These are phyloP conservation scores for Vulpes lagopus DNA, from an alignment of 2,113 vertebrate genomes.

Conservation along the genomic window DNA sequence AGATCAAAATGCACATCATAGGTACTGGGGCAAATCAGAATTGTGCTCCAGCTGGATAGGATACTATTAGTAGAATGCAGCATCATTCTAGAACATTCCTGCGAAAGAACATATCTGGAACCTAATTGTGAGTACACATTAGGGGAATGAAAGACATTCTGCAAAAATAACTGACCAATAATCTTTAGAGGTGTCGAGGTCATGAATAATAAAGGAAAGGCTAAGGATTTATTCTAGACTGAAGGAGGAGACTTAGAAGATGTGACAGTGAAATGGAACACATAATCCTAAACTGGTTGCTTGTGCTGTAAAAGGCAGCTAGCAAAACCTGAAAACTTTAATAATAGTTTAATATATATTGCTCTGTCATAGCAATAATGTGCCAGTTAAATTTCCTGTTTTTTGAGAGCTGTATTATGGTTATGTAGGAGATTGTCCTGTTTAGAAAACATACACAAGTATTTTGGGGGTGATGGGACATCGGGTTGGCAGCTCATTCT, in stretches of 20 bases:
- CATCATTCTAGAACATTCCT: background rate
- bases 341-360: background rate
- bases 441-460: background rate
- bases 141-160: background rate
- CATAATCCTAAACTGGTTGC: background rate
- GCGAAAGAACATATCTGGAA: background rate
- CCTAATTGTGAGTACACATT: background rate
- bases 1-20: background rate
- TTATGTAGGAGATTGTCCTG: background rate
- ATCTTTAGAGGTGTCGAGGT: background rate
- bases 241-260: background rate
- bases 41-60: background rate
- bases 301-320: background rate
- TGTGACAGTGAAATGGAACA: background rate
- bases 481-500: background rate
- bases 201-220: background rate
- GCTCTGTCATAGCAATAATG: background rate
- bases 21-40: background rate
- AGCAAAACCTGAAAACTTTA: background rate
- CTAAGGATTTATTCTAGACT: background rate
- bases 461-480: background rate
- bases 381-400: background rate
- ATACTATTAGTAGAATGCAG: too few species aligned
- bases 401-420: background rate
- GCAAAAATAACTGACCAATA: background rate